A percentile compares a stretch with the other conserved stretches of the same genome.
Evolutionary conservation across 2,113 vertebrate genomes (phyloP).

Genomic region (Cochlearius cochlearius): DNA sequence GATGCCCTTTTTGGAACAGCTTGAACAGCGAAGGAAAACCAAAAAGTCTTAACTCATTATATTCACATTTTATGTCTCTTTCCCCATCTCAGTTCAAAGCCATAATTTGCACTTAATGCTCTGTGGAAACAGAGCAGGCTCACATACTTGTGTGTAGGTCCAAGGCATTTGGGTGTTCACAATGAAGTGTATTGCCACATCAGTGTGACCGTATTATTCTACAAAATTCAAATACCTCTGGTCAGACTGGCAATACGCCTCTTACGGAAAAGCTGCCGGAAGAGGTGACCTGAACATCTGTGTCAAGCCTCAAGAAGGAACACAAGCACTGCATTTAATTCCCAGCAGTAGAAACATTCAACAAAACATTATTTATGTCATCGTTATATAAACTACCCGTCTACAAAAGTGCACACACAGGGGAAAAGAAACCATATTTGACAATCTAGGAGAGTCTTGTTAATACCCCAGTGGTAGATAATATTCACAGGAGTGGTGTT

Average conservation of each 20-base stretch:
- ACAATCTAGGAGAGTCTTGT: background rate
- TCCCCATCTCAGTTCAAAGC: background rate
- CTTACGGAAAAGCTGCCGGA: background rate
- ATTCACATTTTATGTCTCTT: background rate
- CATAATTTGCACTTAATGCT: background rate
- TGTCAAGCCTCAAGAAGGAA: background rate
- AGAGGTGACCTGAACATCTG: slow-evolving; percentile 5
- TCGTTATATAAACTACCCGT: slow-evolving; percentile 5
- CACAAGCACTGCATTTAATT: background rate
- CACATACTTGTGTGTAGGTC: background rate
- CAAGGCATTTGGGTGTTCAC: background rate
- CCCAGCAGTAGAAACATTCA: background rate
- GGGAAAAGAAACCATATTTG: background rate
- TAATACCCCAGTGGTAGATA: background rate
- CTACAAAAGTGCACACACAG: background rate
- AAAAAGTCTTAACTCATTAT: background rate
- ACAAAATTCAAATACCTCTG: background rate
- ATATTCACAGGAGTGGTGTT: background rate
- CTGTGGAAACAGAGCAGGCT: background rate
- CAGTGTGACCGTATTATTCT: background rate
- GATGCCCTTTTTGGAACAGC: background rate
- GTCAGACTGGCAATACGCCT: background rate
- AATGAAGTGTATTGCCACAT: background rate
- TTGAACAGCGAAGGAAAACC: background rate
- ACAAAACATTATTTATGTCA: slow-evolving; percentile 24